A percentile compares a stretch with the other conserved stretches of the same genome.
Conservation (phyloP, 2,888 invertebrate species). For the Drosophila neonasuta region DNA sequence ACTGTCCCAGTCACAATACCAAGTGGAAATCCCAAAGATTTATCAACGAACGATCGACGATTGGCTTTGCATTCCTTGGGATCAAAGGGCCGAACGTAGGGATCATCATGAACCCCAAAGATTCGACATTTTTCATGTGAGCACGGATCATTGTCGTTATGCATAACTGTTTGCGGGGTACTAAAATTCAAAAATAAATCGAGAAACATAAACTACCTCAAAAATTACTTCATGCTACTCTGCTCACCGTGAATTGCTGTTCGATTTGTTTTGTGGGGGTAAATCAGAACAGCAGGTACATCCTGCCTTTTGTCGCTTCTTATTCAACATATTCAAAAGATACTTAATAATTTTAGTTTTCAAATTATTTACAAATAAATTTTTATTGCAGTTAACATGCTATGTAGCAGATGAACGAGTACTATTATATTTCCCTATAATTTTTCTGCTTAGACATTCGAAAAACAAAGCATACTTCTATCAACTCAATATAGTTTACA, state of each 20-base stretch:
- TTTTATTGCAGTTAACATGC: conserved; percentile 10
- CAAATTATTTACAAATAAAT: conserved; percentile 15
- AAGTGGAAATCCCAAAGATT: conserved; percentile 64
- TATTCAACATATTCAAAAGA: conserved; percentile 19
- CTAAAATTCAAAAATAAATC: background rate
- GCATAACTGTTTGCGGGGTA: conserved; percentile 15
- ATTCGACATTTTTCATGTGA: conserved; percentile 55
- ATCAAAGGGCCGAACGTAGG: conserved; percentile 43
- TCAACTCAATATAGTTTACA: no score
- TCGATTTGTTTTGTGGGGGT: conserved; percentile 1
- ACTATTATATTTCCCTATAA: background rate
- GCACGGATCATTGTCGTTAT: conserved; percentile 51
- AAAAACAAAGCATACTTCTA: background rate
- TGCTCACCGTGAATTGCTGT: conserved; percentile 19
- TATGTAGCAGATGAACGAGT: conserved; percentile 14
- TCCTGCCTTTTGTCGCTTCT: conserved; percentile 17
- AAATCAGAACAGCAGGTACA: conserved; percentile 28
- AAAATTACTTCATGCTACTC: background rate
- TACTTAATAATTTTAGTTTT: conserved; percentile 8
- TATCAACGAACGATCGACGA: conserved; percentile 40
- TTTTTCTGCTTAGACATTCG: background rate
- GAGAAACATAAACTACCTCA: background rate
- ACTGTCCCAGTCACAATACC: conserved; percentile 63
- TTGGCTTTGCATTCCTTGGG: conserved; percentile 44
- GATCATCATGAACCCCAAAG: conserved; percentile 64